Base-by-base conservation (phyloP, 2,888 invertebrate genomes). In the Pollenia angustigena region DNA sequence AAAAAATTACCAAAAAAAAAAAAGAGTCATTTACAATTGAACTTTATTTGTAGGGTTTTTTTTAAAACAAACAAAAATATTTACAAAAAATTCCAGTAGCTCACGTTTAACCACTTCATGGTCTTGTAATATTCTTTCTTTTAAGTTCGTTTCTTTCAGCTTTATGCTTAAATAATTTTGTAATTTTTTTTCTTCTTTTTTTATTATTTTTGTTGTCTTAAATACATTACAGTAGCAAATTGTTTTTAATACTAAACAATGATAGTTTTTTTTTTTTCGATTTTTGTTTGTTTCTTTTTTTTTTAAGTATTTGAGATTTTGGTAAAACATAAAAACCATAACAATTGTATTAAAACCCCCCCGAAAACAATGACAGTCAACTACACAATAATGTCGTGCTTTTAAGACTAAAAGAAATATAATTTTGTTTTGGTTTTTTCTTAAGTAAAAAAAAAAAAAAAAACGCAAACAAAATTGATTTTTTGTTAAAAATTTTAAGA, bases 71-170 rank as follows among this genome's bases (percentile, higher is more conserved):
- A 69, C 64, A 23, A 72, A 86, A 75, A 71, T 78, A 56, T 82
- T 76, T 76, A 23, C 42, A 58, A 87, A 83, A 84, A 87, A 87
- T 87, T 87, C 87, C 87, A 81, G 87, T 87, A 87, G 87, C 87
- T 87, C 87, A 87, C 87, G 87, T 87, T 87, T 87, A 87, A 81
- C 82, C 87, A 87, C 84, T 87, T 84, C 87, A 87, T 87, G 87
- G 84, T 76, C 81, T 84, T 87, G 84, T 87, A 87, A 87, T 87
- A 87, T 87, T 87, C 72, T 78, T 76, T 76, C 78, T 71, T 75
- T 80, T 58, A 52, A 68, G 40, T 69, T 75, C 18, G 44, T 69
- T 76, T 75, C 16, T 48, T 78, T 83, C 52, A 60, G 58, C 72
- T 87, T 81, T 78, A 81, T 87, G 81, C 78, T 81, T 81, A 81